Base-by-base conservation (phyloP, 2,113 vertebrate genomes). In the Procapra przewalskii region DNA sequence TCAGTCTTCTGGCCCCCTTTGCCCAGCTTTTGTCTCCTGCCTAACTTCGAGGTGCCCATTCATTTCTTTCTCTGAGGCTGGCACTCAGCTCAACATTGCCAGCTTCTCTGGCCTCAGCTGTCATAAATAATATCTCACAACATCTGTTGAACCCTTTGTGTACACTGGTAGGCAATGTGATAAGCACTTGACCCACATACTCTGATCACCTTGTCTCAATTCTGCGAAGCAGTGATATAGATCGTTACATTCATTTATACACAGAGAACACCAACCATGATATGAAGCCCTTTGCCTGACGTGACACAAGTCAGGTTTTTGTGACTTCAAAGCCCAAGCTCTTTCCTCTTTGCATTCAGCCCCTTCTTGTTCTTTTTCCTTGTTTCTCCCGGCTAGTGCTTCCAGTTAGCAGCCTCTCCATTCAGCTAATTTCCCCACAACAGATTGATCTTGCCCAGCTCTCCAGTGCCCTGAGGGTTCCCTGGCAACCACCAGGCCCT, bases 321-420 rank as follows among this genome's bases (percentile, higher is more conserved):
- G 81, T 75, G 84, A 97, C 59, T 92, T 94, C 60, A 92, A 92
- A 71, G 79, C n/a, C 82, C 55, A 79, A 93, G 48, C 11, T 90
- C 92, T 92, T 93, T 94, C 15, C 11, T 77, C 57, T 80, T 48
- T 86, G 67, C 40, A 40, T 84, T 96, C 54, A 86, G 93, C 16
- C 86, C 83, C 90, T 94, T 96, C 60, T 90, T 36, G 45, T 48
- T 83, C 48, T 13, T 60, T 91, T 71, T 88, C 75, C 89, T 94
- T 67, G 83, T 80, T 97, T 93, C 84, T 96, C 59, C 50, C 86
- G 88, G 81, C 64, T 54, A 31, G 9, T 40, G 62, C 85, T 93
- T 95, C 71, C 40, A 82, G 40, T 85, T 80, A 81, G 52, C 87
- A 97, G 79, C 52, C 45, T 91, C 93, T 67, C 31, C 62, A 62